Evolutionary conservation across 2,113 vertebrate species (phyloP), one percentile per base, ranked within the genome.

Genomic region (Cyanoderma ruficeps): DNA sequence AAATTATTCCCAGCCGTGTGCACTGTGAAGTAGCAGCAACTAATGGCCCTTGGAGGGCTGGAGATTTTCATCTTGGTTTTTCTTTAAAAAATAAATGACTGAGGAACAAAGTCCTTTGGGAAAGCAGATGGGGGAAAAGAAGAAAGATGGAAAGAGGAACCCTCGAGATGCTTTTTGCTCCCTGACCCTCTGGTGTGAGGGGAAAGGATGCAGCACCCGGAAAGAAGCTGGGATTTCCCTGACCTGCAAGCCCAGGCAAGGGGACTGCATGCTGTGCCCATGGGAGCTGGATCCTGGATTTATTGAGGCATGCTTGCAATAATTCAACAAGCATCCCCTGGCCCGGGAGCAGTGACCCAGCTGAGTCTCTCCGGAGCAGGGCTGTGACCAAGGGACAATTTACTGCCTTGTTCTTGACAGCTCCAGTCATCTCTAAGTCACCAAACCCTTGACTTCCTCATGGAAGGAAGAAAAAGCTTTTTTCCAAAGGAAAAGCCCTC

Each of bases 101-200:
- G 15, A 64, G 55, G 86, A 87, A 35, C 25, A 74, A 92, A 77
- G 17, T 44, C 55, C n/a, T 89, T n/a, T 2, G 2, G 39, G 75
- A 64, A 52, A 72, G 59, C 1, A 2, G 53, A 52, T 11, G 14
- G 33, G 27, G 31, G 24, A 39, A 49, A 69, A 89, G 70, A 28
- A 44, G 24, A 19, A 64, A 52, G 10, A 20, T 24, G 31, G 39
- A 33, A 78, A 64, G 63, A 49, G 8, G 18, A 64, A 41, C 7
- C 20, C 28, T 23, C 0, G 1, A 50, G 56, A 35, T 0, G 1
- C 8, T 37, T 44, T 0, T 0, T 50, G 42, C 18, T 70, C 18
- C 42, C 25, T 37, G n/a, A 31, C 5, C 8, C 16, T 13, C n/a
- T 25, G 52, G 24, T 0, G 2, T 3, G 30, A 57, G 22, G 13